Conservation (phyloP, 2,113 vertebrate genomes). For the Bungarus multicinctus region DNA sequence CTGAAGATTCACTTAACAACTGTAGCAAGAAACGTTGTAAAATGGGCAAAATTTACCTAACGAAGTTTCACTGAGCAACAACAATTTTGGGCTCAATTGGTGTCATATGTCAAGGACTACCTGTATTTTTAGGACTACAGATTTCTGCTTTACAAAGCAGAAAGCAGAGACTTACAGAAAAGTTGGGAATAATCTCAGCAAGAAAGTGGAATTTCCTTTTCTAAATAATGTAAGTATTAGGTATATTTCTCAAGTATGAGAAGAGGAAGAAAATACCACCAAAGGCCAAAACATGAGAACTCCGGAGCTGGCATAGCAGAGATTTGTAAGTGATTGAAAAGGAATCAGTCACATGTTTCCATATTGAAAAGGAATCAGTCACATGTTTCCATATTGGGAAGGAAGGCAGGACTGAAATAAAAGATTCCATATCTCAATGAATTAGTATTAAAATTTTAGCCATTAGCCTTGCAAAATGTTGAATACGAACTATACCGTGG, state of each 20-base stretch:
- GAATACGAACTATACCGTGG: not conserved
- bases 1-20: too few species aligned
- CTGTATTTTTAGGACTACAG: not conserved
- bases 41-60: too few species aligned
- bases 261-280: not conserved
- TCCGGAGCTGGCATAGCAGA: not conserved
- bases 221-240: not conserved
- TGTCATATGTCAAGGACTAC: too few species aligned
- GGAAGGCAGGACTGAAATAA: not conserved
- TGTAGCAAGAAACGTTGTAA: too few species aligned
- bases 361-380: not conserved
- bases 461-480: not conserved
- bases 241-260: not conserved
- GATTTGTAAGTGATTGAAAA: not conserved
- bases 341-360: not conserved
- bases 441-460: not conserved
- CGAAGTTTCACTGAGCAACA: too few species aligned
- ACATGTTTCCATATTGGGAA: not conserved
- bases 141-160: not conserved
- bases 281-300: not conserved
- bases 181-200: not conserved
- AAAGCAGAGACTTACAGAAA: not conserved
- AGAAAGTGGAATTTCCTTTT: not conserved
- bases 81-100: not conserved
- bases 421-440: not conserved